Evolutionary conservation across 1,140 invertebrate species (phyloP).

Genomic region (Apis cerana): DNA sequence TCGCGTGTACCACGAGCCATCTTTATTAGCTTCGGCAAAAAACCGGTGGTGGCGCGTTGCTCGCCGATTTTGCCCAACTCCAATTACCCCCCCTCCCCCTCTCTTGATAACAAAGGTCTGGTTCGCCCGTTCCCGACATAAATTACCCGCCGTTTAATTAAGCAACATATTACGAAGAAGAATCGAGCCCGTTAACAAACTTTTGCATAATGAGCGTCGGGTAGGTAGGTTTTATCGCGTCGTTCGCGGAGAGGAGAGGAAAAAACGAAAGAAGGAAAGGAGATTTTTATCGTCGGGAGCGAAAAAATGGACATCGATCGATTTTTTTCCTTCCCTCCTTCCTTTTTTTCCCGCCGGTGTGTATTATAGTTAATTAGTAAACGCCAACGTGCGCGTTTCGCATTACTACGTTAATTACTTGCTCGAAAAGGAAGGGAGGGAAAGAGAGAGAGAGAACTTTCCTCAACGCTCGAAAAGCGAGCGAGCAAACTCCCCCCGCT

Average conservation of each 20-base stretch:
- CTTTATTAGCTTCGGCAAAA: not conserved
- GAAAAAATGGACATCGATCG: slow-evolving; percentile 30
- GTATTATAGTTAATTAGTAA: slow-evolving; percentile 19
- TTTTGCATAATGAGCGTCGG: slow-evolving; percentile 9
- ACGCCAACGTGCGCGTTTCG: not conserved
- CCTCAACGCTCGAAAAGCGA: not conserved
- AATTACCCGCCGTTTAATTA: slow-evolving; percentile 24
- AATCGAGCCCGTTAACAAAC: slow-evolving; percentile 27
- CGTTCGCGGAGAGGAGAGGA: not conserved
- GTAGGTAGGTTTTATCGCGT: not conserved
- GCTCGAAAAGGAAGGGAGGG: not conserved
- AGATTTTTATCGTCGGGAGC: not conserved
- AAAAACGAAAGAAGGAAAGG: not conserved
- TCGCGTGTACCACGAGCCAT: too few relatives aligned
- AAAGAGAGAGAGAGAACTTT: too few relatives aligned
- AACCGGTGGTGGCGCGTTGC: not conserved
- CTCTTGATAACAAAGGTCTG: not conserved
- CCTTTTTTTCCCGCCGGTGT: too few relatives aligned
- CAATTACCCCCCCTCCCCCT: not conserved
- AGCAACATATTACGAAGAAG: not conserved
- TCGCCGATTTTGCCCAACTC: not conserved
- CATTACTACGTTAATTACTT: slow-evolving; percentile 16
- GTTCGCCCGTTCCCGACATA: not conserved
- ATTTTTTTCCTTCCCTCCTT: not conserved
- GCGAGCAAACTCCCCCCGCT: not conserved